These are phyloP conservation scores for Erebia epiphron DNA, from an alignment of 2,888 invertebrate genomes.

Conservation along the genomic window DNA sequence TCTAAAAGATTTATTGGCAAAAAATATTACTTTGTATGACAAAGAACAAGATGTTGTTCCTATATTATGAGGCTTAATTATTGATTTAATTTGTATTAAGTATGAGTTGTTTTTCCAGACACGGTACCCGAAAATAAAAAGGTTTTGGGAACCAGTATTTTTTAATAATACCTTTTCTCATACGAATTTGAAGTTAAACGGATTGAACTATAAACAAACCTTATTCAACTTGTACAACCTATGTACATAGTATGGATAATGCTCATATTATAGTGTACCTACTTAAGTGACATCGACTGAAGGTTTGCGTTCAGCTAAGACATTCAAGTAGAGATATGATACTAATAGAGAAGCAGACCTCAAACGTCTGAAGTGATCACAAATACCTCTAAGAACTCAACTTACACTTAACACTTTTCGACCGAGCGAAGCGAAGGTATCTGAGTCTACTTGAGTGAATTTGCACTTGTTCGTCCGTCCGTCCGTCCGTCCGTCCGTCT, in stretches of 20 bases:
- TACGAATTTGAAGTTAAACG: not conserved
- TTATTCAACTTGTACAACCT: constrained; percentile 13
- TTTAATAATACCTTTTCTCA: not conserved
- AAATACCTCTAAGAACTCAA: no score
- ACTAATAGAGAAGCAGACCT: not conserved
- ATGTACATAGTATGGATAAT: not conserved
- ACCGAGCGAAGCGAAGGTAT: no score
- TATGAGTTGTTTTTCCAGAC: not conserved
- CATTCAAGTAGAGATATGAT: constrained; percentile 37
- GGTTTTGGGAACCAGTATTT: not conserved
- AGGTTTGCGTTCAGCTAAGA: constrained; percentile 36
- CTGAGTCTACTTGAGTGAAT: no score
- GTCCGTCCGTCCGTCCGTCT: no score
- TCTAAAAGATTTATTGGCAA: constrained; percentile 26
- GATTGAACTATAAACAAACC: not conserved
- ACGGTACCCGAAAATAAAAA: not conserved
- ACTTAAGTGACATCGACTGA: constrained; percentile 29
- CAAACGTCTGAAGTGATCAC: no score
- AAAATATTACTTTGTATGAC: constrained; percentile 4
- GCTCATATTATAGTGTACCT: constrained; percentile 7
- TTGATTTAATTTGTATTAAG: no score
- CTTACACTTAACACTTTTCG: no score
- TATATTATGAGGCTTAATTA: not conserved
- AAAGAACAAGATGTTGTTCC: not conserved
- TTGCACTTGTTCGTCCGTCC: no score